Evolutionary conservation across 2,797 vertebrate species (phyloP), one percentile per base, ranked within the genome.

Genomic region (Epinephelus coioides): DNA sequence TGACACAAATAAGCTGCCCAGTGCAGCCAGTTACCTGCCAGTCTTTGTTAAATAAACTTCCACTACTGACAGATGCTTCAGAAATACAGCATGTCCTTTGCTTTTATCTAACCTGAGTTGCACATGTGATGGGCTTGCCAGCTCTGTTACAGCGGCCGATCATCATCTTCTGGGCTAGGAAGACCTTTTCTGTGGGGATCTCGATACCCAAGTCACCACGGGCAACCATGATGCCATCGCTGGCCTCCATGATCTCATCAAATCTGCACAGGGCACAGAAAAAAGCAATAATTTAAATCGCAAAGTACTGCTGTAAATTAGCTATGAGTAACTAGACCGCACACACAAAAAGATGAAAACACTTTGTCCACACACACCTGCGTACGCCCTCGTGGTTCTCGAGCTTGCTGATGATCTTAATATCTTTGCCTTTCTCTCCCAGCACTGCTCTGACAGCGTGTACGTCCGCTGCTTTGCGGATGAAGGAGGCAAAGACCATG

Each of bases 121-220:
- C 98, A 64, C 98, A 99, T 81, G 97, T 99, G 88, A 99, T 97
- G 2, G 98, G 98, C 86, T 99, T 99, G 81, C 98, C 98, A 69
- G 96, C 97, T 83, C 93, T 96, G 93, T 99, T 99, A 95, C 98
- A 99, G 56, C 98, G 97, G 4, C 98, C 98, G 40, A 99, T 99
- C 98, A 99, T 98, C 98, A 99, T 99, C 93, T 99, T 99, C 93
- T 99, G 98, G 59, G 98, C 98, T 0, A 99, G 93, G 87, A 99
- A 99, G 75, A 99, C 98, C 85, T 99, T 99, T 85, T 99, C 98
- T 60, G 97, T 97, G 0, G 98, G 98, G 89, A 99, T 99, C 92
- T 99, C 98, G 0, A 99, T 99, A 47, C 98, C 98, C 62, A 99
- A 92, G 81, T 99, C 97, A 56, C 98, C 98, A 1, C 98, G 98